Evolutionary conservation across 2,113 vertebrate species (phyloP), one percentile per base, ranked within the genome.

Genomic region (Takifugu flavidus): DNA sequence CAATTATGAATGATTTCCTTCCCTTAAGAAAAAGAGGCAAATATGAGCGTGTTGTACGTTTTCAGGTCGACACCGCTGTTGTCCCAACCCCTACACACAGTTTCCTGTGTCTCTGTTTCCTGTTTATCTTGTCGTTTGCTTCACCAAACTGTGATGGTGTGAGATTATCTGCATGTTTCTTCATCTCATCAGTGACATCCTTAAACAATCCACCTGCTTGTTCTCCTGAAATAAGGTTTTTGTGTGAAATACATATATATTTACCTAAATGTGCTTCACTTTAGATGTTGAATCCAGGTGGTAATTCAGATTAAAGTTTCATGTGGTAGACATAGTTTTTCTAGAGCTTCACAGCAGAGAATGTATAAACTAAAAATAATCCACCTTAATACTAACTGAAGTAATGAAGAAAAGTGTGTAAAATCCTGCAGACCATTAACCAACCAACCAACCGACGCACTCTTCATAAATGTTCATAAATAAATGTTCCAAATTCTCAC

Each of bases 71-170:
- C 78, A 80, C 78, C 61, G 65, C 79, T 75, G 69, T 79, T 72
- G 81, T 90, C 88, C 88, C 83, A 84, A 39, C 34, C 83, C 80
- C 87, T 89, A 90, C 88, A 77, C 87, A 83, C 78, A 45, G 82
- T 65, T 91, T 92, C 90, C 90, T 91, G 89, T 89, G 78, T 88
- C 88, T 88, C 84, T 90, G 89, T 89, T 92, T 92, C 91, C 90
- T 92, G 91, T 92, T 91, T 91, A 90, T 91, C 86, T 82, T 86
- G 86, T 89, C 84, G 86, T 86, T 90, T 83, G 78, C 75, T 87
- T 87, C 78, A 87, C 72, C 84, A 82, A 88, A 85, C 74, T 80
- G 82, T 79, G 88, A 88, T 84, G 71, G 77, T 86, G 89, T 79
- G 84, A 87, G 75, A 75, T 87, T 84, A 77, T 72, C 53, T 65